Conservation (phyloP, 2,888 invertebrate species). For the Germaria angustata region DNA sequence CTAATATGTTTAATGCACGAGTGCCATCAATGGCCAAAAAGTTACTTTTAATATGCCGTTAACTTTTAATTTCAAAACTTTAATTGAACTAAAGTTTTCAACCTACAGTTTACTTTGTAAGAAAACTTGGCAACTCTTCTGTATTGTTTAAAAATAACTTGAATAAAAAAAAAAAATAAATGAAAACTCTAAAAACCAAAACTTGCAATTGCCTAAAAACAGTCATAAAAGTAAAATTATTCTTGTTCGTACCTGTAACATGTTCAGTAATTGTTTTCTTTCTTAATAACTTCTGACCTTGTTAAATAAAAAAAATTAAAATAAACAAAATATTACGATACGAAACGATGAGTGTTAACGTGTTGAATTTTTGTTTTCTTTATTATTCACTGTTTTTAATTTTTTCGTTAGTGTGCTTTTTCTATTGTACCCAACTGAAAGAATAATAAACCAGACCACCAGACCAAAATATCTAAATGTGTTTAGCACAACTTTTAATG, state of each 20-base stretch:
- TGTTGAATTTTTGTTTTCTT: neutral
- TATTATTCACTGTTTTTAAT: neutral
- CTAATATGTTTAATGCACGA: too few species aligned
- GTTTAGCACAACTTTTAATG: neutral
- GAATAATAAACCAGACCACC: neutral
- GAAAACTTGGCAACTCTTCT: neutral
- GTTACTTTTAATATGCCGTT: too few species aligned
- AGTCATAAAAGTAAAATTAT: slow-evolving; percentile 54
- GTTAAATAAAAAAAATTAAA: slow-evolving; percentile 23
- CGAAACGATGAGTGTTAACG: slow-evolving; percentile 24
- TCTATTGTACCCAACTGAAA: neutral
- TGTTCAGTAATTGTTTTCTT: slow-evolving; percentile 25
- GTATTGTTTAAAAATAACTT: neutral
- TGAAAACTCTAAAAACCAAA: neutral
- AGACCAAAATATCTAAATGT: neutral
- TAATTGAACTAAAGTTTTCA: too few species aligned
- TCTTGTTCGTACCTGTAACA: slow-evolving; percentile 30
- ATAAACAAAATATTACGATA: neutral
- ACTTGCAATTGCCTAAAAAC: neutral
- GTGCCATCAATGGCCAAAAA: too few species aligned
- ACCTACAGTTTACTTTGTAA: too few species aligned
- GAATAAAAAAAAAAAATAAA: neutral
- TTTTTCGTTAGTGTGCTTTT: neutral
- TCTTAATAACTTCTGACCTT: slow-evolving; percentile 48
- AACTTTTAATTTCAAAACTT: too few species aligned